Percentiles rank a stretch among this genome's conserved stretches.
These are phyloP conservation scores for Mesochorus sp. DNA, from an alignment of 2,888 invertebrate genomes.

Conservation along the genomic window DNA sequence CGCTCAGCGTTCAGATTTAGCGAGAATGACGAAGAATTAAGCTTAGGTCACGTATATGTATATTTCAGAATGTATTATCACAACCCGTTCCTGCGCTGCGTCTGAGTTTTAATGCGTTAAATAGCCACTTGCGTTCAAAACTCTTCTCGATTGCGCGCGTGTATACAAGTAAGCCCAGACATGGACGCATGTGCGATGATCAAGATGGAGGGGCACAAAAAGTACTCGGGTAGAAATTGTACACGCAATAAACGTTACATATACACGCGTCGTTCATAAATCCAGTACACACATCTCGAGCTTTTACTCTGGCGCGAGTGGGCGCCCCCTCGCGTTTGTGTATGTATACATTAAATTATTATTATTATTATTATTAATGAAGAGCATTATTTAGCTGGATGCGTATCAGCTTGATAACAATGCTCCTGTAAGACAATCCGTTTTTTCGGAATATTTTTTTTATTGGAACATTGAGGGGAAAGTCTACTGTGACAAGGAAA, in stretches of 20 bases:
- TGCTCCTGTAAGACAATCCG: not conserved
- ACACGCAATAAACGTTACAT: not conserved
- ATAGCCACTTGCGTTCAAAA: constrained; percentile 72
- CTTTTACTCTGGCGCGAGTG: constrained; percentile 41
- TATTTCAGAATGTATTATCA: constrained; percentile 31
- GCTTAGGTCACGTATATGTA: constrained; percentile 61
- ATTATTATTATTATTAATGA: constrained; percentile 1
- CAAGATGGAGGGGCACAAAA: not conserved
- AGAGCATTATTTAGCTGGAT: not conserved
- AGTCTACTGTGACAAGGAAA: too few species aligned
- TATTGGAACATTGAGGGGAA: too few species aligned
- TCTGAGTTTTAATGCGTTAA: constrained; percentile 74
- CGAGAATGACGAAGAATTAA: constrained; percentile 56
- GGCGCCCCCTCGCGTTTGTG: constrained; percentile 28
- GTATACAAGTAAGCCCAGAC: constrained; percentile 6
- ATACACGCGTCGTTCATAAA: too few species aligned
- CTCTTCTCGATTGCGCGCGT: constrained; percentile 37
- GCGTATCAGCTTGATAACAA: constrained; percentile 17
- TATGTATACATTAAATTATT: constrained; percentile 6
- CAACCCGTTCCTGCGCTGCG: constrained; percentile 51
- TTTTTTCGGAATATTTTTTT: too few species aligned
- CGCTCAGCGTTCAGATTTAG: constrained; percentile 62
- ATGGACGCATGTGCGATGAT: not conserved
- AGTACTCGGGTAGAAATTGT: constrained; percentile 5
- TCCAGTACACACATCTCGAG: constrained; percentile 22